These are phyloP conservation scores for Bradypus variegatus DNA, from an alignment of 2,797 vertebrate species.

Conservation along the genomic window DNA sequence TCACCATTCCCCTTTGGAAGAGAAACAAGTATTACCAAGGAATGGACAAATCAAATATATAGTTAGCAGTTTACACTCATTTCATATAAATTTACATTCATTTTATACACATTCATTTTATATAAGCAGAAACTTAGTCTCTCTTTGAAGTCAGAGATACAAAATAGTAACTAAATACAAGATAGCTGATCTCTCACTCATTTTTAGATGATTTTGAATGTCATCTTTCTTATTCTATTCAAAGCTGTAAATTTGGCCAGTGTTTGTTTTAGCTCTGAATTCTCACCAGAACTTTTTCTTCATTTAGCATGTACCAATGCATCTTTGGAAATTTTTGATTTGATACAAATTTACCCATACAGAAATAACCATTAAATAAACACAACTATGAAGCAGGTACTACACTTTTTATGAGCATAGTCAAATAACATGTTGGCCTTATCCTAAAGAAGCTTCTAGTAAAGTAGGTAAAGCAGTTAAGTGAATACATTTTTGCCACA, in stretches of 20 bases:
- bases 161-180: not conserved
- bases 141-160: not conserved
- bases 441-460: not conserved
- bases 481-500: not conserved
- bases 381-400: not conserved
- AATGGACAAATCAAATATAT: not conserved
- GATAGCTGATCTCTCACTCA: not conserved
- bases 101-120: not conserved
- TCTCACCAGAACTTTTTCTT: not conserved
- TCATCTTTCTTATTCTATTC: not conserved
- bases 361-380: not conserved
- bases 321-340: not conserved
- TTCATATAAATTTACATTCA: not conserved
- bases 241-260: not conserved
- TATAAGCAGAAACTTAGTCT: not conserved
- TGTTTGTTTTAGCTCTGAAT: not conserved
- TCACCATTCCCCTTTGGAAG: not conserved
- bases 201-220: not conserved
- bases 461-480: not conserved
- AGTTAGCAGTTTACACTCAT: not conserved
- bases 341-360: not conserved
- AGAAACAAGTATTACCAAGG: not conserved
- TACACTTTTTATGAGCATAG: not conserved
- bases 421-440: not conserved
- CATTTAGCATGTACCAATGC: not conserved